A percentile compares a stretch with the other conserved stretches of the same genome.
These are phyloP conservation scores for Acipenser oxyrinchus DNA, from an alignment of 2,797 vertebrate species.

Conservation along the genomic window DNA sequence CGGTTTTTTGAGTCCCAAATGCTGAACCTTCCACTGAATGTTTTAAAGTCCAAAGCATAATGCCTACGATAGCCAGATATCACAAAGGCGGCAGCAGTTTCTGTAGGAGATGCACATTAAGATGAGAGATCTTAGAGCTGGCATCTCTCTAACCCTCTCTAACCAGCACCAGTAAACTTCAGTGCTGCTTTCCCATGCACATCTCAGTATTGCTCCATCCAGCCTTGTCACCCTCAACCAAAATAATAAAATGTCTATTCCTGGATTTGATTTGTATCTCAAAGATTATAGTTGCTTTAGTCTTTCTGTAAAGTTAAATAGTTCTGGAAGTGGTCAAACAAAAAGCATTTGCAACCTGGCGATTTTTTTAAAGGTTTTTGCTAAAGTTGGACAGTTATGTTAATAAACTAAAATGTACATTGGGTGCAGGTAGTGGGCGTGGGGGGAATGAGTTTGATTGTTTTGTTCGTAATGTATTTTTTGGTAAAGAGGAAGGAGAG, in stretches of 20 bases:
- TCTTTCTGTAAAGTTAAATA: no score
- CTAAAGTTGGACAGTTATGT: no score
- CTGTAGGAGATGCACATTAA: not conserved
- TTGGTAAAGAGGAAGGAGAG: no score
- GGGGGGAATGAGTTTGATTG: no score
- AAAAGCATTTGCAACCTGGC: no score
- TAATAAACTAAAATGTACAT: no score
- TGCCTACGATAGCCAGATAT: not conserved
- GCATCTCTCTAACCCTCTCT: not conserved
- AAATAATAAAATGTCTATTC: not conserved
- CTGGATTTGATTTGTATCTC: no score
- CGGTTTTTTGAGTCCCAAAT: not conserved
- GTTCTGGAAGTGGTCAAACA: no score
- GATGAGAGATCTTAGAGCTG: not conserved
- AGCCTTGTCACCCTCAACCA: not conserved
- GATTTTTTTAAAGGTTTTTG: no score
- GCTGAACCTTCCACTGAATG: not conserved
- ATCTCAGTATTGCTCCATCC: not conserved
- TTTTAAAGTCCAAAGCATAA: not conserved
- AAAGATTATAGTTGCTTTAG: no score
- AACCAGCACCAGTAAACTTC: conserved; percentile 5
- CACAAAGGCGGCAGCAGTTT: not conserved
- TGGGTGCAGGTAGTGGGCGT: no score
- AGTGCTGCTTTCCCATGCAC: not conserved
- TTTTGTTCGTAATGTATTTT: no score